A percentile compares a stretch with the other conserved stretches of the same genome.
Conservation (phyloP, 1,140 invertebrate genomes). For the Euwallacea fornicatus region DNA sequence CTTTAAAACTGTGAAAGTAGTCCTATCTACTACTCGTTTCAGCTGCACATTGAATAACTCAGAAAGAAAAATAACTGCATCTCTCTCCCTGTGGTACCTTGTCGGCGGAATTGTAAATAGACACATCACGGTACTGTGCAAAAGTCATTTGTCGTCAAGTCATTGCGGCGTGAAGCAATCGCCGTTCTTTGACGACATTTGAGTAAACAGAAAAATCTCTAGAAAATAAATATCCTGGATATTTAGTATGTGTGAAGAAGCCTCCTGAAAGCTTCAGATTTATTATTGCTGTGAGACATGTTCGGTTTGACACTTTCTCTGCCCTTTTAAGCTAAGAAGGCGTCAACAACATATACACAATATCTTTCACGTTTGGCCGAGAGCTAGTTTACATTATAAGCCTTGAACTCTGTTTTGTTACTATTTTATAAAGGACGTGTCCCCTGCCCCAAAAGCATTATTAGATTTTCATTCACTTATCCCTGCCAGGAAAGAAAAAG, state of each 20-base stretch:
- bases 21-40: too few relatives aligned
- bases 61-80: too few relatives aligned
- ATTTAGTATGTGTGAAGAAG: slow-evolving; percentile 24
- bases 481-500: neutral
- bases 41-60: too few relatives aligned
- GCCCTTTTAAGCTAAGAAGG: neutral
- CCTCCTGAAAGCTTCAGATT: slow-evolving; percentile 17
- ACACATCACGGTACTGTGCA: slow-evolving; percentile 22
- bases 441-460: neutral
- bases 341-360: too few relatives aligned
- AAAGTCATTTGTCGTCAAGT: slow-evolving; percentile 36
- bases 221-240: slow-evolving; percentile 25
- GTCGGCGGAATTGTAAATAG: slow-evolving; percentile 25
- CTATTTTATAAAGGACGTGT: too few relatives aligned
- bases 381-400: too few relatives aligned
- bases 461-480: neutral
- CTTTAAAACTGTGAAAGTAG: too few relatives aligned
- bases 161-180: slow-evolving; percentile 31
- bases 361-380: too few relatives aligned
- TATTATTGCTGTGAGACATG: neutral
- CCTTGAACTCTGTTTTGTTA: too few relatives aligned
- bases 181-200: slow-evolving; percentile 22
- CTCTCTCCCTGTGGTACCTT: slow-evolving; percentile 13
- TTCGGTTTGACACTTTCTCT: neutral
- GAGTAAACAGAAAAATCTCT: slow-evolving; percentile 24